Conservation (phyloP, 2,888 invertebrate genomes). For the Euphydryas editha region DNA sequence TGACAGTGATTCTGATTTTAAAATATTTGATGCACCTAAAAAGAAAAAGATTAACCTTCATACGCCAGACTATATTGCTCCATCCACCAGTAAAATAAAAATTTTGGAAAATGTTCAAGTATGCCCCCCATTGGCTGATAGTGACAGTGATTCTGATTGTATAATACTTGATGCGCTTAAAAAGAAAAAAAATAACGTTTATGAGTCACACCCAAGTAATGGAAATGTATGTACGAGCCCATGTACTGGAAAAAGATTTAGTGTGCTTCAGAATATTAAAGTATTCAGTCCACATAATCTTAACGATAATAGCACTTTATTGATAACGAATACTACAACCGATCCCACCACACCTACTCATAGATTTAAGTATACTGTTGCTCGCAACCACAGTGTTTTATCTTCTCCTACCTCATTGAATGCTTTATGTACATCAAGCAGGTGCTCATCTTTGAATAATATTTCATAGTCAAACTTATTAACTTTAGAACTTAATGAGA, state of each 20-base stretch:
- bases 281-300: conserved; percentile 30
- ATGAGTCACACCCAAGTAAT: neutral
- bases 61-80: no score
- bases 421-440: conserved; percentile 1
- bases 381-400: neutral
- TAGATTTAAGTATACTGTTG: neutral
- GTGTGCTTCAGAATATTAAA: conserved; percentile 36
- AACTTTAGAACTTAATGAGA: conserved; percentile 35
- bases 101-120: no score
- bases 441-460: conserved; percentile 25
- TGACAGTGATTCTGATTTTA: conserved; percentile 33
- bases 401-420: conserved; percentile 1
- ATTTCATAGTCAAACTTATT: conserved; percentile 31
- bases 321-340: no score
- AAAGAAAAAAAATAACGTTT: conserved; percentile 4
- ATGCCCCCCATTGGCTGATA: conserved; percentile 11
- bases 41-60: neutral
- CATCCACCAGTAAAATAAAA: no score
- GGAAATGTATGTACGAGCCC: neutral
- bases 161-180: conserved; percentile 27
- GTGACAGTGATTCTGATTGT: conserved; percentile 33
- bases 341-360: no score
- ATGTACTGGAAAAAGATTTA: conserved; percentile 21
- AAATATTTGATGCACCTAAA: conserved; percentile 30
- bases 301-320: conserved; percentile 20